Percentiles rank a stretch among this genome's conserved stretches.
These are phyloP conservation scores for Glareola pratincola DNA, from an alignment of 2,113 vertebrate species.

Conservation along the genomic window DNA sequence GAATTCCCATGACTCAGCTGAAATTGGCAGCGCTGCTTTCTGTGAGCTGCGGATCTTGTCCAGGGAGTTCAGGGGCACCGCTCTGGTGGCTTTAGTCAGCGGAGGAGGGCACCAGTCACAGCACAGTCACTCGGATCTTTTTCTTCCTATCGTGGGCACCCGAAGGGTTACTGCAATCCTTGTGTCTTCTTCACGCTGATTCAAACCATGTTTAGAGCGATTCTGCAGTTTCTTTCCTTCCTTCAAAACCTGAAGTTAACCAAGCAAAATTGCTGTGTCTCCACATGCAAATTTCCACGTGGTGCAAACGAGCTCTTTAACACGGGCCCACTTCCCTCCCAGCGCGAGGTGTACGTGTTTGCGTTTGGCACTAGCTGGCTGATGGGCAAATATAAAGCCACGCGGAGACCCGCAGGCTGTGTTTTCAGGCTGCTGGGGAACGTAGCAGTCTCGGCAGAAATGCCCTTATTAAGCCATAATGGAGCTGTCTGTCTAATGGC, in stretches of 20 bases:
- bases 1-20: conserved; percentile 20
- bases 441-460: neutral
- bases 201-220: neutral
- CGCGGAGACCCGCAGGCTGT: neutral
- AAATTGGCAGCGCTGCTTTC: neutral
- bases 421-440: neutral
- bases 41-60: neutral
- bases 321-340: accelerated
- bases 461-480: neutral
- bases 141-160: neutral
- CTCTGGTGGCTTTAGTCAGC: neutral
- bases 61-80: neutral
- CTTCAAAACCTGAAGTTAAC: neutral
- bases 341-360: neutral
- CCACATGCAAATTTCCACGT: neutral
- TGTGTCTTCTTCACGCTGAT: neutral
- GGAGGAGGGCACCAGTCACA: neutral
- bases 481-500: neutral
- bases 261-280: neutral
- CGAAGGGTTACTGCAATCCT: neutral
- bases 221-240: neutral
- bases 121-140: neutral
- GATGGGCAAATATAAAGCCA: neutral
- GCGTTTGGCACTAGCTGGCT: neutral
- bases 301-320: neutral